Evolutionary conservation across 2,888 invertebrate species (phyloP), one percentile per base, ranked within the genome.

Genomic region (Sarcophaga caerulescens): DNA sequence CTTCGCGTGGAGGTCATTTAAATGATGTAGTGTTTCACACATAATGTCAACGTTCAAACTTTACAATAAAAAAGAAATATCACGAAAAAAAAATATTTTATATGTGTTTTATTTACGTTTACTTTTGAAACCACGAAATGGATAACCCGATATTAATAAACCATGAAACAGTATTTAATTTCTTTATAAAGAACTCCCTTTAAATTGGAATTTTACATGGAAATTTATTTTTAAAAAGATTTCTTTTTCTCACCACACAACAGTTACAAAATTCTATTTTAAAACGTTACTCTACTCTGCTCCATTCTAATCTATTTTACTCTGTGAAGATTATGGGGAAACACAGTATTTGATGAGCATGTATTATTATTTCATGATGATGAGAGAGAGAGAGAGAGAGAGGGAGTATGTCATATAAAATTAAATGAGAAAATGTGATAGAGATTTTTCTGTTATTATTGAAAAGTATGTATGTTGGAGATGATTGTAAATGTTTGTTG

Each of bases 391-490:
- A 47, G 44, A 4, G 21, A 12, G 65, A 21, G 25, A 21, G 68
- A 70, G 17, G 3, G 63, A 63, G 70, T 44, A 76, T 45, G 35
- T 6, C 76, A 57, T 75, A 47, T 84, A 79, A 63, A 47, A 81
- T 81, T 81, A 77, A 85, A 85, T 80, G 78, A 86, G 86, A 84
- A 70, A 65, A 81, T 81, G 84, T 86, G 84, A 78, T 86, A 86
- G 81, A 84, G 81, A 84, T 86, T 84, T 84, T 85, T 75, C 60
- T 69, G 82, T 70, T 66, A 52, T 52, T 52, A 52, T 52, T 14
- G n/a, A n/a, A n/a, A n/a, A n/a, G 52, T 17, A 14, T 3, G 12
- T 4, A 52, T 52, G 52, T 52, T 66, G 17, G 44, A 35, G 35
- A 35, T 47, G 47, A 14, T 14, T 14, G 47, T 47, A 47, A 47